Percentiles rank a stretch among this genome's conserved stretches.
Evolutionary conservation across 2,113 vertebrate species (phyloP).

Genomic region (Notothenia rossii): DNA sequence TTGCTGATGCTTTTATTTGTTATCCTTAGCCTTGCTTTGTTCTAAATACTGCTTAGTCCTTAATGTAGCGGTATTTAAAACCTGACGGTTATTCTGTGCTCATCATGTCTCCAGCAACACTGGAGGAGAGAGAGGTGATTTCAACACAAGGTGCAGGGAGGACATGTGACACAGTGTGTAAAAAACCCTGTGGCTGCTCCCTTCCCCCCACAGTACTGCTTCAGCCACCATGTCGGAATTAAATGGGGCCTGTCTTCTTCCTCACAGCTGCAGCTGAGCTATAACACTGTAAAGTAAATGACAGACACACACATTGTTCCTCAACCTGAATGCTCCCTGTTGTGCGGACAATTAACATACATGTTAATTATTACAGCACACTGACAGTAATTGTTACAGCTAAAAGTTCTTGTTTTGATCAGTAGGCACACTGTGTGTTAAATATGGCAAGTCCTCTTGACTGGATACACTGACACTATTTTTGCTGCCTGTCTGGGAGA

Average conservation of each 20-base stretch:
- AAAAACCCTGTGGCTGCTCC: slow-evolving; percentile 33
- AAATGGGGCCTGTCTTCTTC: slow-evolving; percentile 65
- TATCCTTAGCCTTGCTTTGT: not conserved
- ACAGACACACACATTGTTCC: slow-evolving; percentile 50
- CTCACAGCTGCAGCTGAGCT: slow-evolving; percentile 59
- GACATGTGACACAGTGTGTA: slow-evolving; percentile 60
- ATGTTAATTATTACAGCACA: slow-evolving; percentile 11
- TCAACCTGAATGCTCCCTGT: slow-evolving; percentile 1
- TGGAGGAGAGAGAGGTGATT: slow-evolving; percentile 34
- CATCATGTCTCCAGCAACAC: slow-evolving; percentile 35
- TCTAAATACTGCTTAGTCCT: slow-evolving; percentile 1
- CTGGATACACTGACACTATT: slow-evolving; percentile 30
- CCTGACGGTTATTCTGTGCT: slow-evolving; percentile 28
- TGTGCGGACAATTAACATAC: not conserved
- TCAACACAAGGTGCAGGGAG: slow-evolving; percentile 53
- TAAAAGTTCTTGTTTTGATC: slow-evolving; percentile 26
- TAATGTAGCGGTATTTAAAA: slow-evolving; percentile 13
- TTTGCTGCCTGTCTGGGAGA: slow-evolving; percentile 26
- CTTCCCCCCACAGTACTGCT: slow-evolving; percentile 42
- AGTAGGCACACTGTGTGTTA: slow-evolving; percentile 2
- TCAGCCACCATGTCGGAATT: slow-evolving; percentile 47
- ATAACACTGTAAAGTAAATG: slow-evolving; percentile 41
- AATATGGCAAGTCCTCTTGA: slow-evolving; percentile 37
- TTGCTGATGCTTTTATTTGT: slow-evolving; percentile 22
- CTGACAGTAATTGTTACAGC: slow-evolving; percentile 30